Evolutionary conservation across 1,140 invertebrate species (phyloP).

Genomic region (Caenorhabditis remanei): DNA sequence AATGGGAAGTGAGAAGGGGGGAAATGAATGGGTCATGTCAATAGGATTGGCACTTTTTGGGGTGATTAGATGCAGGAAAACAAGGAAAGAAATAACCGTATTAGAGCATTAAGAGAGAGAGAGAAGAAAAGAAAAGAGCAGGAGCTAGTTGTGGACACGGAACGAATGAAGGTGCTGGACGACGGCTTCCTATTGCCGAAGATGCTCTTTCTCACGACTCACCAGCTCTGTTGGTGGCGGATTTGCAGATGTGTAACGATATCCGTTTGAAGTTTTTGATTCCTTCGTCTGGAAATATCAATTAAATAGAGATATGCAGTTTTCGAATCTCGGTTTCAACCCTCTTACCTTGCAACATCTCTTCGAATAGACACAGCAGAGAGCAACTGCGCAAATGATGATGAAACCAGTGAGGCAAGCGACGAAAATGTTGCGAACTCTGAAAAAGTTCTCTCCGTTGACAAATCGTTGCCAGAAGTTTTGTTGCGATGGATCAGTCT

Average conservation of each 20-base stretch:
- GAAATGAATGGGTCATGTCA: conserved; percentile 44
- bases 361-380: not conserved
- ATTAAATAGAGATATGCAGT: too few relatives aligned
- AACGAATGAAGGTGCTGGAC: not conserved
- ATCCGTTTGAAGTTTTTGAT: conserved; percentile 36
- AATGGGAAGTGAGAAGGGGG: not conserved
- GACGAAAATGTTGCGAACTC: conserved; percentile 4
- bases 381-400: not conserved
- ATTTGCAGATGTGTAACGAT: conserved; percentile 36
- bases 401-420: not conserved
- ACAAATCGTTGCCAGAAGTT: conserved; percentile 23
- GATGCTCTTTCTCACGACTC: conserved; percentile 51
- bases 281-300: conserved; percentile 20
- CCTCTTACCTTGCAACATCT: conserved; percentile 23
- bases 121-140: conserved; percentile 10
- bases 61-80: conserved; percentile 39
- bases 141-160: not conserved
- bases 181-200: conserved; percentile 42
- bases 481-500: conserved; percentile 26
- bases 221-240: conserved; percentile 40
- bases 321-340: too few relatives aligned
- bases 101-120: conserved; percentile 52
- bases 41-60: conserved; percentile 35
- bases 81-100: conserved; percentile 27
- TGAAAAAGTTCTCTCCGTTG: not conserved